Evolutionary conservation across 2,888 invertebrate species (phyloP), one percentile per base, ranked within the genome.

Genomic region (Pseudococcus longispinus): DNA sequence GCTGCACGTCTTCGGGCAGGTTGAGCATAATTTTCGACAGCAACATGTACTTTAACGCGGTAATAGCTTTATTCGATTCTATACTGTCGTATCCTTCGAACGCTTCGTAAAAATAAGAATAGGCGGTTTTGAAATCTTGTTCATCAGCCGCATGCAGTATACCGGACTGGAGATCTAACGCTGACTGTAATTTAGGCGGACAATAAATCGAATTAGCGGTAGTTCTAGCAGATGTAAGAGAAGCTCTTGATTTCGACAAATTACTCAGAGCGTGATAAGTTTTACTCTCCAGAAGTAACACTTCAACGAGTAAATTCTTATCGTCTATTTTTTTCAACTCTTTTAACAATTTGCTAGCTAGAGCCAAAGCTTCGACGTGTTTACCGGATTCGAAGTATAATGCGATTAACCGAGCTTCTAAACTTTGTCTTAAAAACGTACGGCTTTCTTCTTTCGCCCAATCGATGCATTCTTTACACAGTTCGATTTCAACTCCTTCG

Each of bases 201-300:
- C 99, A 98, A 91, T 99, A 99, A 90, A 99, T 99, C 15, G 98
- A 97, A 92, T 99, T 99, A 9, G 99, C 99, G 83, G 99, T 99
- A n/a, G 99, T 99, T 89, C 99, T 93, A 5, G 98, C 99, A 65
- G 98, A 98, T 18, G 99, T 99, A 83, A 99, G 92, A 0, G 99
- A 98, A 83, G 99, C 99, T 89, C 98, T 93, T 13, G 98, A 97
- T 90, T 98, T 98, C 5, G 98, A 97, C 90, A 99, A 93, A 92
- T 99, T 99, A 90, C 97, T 96, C 88, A 99, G 93, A 87, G 98
- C 97, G 93, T 99, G 98, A 92, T 97, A 99, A 87, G 98, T 98
- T 93, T 99, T 99, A 91, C 98, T 98, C 92, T 99, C 99, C 89
- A 99, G 92, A 89, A 99, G 93, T 90, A 99, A 97, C 13, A 99